phyloP scores from a whole-genome alignment of 1,140 invertebrate species.

The Zaprionus ornatus region DNA sequence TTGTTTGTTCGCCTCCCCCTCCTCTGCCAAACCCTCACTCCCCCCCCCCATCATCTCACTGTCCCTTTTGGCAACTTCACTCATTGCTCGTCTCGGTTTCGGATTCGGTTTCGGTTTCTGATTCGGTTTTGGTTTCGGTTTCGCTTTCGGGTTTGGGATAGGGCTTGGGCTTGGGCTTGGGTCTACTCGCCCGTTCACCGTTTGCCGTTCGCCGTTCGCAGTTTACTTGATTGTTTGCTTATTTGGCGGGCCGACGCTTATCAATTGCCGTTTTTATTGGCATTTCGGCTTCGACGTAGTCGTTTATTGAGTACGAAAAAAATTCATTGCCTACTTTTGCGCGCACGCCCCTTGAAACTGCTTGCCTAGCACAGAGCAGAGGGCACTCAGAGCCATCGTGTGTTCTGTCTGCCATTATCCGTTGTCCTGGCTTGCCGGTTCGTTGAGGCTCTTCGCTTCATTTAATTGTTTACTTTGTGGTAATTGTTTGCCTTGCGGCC shows the following conservation, averaged over 20 bases:
- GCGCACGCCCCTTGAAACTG: slow-evolving; percentile 57
- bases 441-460: slow-evolving; percentile 19
- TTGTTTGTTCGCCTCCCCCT: slow-evolving; percentile 51
- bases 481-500: slow-evolving; percentile 64
- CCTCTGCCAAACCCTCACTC: too few relatives aligned
- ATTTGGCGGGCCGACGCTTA: slow-evolving; percentile 72
- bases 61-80: slow-evolving; percentile 17
- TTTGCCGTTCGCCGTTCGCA: slow-evolving; percentile 23
- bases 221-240: slow-evolving; percentile 68
- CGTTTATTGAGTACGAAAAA: slow-evolving; percentile 68
- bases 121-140: slow-evolving; percentile 32
- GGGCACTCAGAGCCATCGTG: slow-evolving; percentile 24
- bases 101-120: slow-evolving; percentile 5
- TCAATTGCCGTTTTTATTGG: slow-evolving; percentile 80
- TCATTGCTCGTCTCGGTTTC: slow-evolving; percentile 13
- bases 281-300: slow-evolving; percentile 62
- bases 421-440: slow-evolving; percentile 29
- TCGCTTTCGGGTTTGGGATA: slow-evolving; percentile 19
- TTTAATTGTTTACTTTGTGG: slow-evolving; percentile 74
- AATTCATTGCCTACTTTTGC: slow-evolving; percentile 66
- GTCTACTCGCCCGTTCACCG: background rate
- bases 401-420: slow-evolving; percentile 22
- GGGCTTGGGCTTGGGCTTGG: slow-evolving; percentile 8
- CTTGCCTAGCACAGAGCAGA: slow-evolving; percentile 35
- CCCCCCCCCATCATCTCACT: background rate